Base-by-base conservation (phyloP, 2,797 vertebrate species). In the Siniperca obscura region DNA sequence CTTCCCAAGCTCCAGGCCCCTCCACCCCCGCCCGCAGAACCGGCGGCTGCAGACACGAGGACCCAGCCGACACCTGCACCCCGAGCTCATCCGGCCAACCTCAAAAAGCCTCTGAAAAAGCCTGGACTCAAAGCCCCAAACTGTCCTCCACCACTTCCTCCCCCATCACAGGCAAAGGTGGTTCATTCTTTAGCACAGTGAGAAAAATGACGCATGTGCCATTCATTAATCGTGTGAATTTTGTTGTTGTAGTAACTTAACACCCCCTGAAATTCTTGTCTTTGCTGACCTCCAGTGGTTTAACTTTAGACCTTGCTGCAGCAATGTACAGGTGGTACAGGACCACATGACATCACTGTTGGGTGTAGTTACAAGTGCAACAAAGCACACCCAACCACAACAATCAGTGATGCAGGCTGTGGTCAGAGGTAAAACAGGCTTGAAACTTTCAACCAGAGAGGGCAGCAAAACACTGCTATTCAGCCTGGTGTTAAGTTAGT, bases 61-160 rank as follows among this genome's bases (percentile, higher is more conserved):
- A 84, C 48, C 46, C 82, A 12, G 27, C 76, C 79, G 0, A 72
- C 5, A 0, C 74, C 82, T 0, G 36, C 78, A 2, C 83, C 89
- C 3, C 73, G 82, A 21, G 74, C 52, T 55, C 72, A 61, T 38
- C 19, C 40, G 0, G 3, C 48, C 17, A 4, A 0, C 69, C 14
- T 34, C n/a, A 96, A 78, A 81, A 94, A 88, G 86, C 73, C 87
- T 1, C 68, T 7, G 0, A 96, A 89, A 87, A 96, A 88, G 71
- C 42, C 83, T 0, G 84, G 70, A 42, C 61, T 92, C 66, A 95
- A 69, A 91, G 93, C 94, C n/a, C 96, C 96, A 19, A 94, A 80
- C 19, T 92, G 93, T 60, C 95, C 95, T 7, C 96, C 96, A 16
- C 96, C 96, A 0, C 94, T 93, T 52, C 96, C 96, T 50, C 96